Evolutionary conservation across 2,797 vertebrate species (phyloP).

Genomic region (Trematomus bernacchii): DNA sequence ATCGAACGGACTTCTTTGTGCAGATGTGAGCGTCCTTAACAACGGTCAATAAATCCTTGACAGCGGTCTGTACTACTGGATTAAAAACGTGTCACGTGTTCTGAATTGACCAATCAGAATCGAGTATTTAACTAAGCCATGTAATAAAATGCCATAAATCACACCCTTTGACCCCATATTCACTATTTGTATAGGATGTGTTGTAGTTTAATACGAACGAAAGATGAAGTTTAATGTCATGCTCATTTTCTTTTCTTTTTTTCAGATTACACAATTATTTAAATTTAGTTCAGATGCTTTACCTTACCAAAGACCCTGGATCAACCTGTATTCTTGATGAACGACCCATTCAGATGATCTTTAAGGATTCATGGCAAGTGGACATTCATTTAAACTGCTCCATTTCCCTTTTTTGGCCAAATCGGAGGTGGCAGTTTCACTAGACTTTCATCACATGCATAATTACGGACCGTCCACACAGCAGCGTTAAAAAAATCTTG

Average conservation of each 20-base stretch:
- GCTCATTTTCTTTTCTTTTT: not conserved
- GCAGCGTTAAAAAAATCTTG: no score
- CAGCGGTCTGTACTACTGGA: no score
- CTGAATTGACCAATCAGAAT: no score
- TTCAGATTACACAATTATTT: not conserved
- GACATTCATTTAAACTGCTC: slow-evolving; percentile 30
- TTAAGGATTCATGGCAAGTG: slow-evolving; percentile 17
- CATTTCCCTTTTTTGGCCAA: slow-evolving; percentile 43
- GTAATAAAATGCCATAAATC: slow-evolving; percentile 5
- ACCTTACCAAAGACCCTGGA: not conserved
- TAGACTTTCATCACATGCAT: slow-evolving; percentile 53
- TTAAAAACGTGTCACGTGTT: no score
- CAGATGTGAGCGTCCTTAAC: no score
- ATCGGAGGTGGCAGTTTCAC: slow-evolving; percentile 62
- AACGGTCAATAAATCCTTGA: no score
- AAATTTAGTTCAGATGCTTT: slow-evolving; percentile 4
- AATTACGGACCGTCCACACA: no score
- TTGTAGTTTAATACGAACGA: not conserved
- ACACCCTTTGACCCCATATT: not conserved
- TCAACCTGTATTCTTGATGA: slow-evolving; percentile 5
- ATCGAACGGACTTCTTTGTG: no score
- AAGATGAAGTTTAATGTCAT: not conserved
- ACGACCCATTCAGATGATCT: slow-evolving; percentile 8
- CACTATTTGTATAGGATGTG: not conserved
- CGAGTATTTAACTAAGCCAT: not conserved